Conservation (phyloP, 1,140 invertebrate species). For the Copidosoma floridanum region DNA sequence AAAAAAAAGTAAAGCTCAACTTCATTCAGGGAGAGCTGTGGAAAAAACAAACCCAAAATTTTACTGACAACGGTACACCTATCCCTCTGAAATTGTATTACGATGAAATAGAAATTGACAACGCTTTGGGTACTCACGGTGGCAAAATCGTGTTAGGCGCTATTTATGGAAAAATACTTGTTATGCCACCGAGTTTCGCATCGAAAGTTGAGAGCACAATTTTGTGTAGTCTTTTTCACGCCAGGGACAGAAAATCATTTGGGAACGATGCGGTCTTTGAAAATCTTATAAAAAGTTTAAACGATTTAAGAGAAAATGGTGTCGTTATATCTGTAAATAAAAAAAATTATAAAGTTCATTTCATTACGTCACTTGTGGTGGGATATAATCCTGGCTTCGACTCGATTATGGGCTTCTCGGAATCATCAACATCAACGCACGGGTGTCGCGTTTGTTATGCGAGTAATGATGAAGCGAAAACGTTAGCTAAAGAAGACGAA, state of each 20-base stretch:
- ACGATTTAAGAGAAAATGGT: conserved; percentile 20
- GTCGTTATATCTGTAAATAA: conserved; percentile 14
- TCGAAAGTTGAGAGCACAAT: conserved; percentile 19
- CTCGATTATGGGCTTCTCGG: conserved; percentile 16
- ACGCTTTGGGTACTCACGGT: conserved; percentile 25
- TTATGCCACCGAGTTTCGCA: conserved; percentile 16
- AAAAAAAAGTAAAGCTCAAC: too few relatives aligned
- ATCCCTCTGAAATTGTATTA: conserved; percentile 17
- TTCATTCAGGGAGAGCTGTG: too few relatives aligned
- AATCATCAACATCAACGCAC: conserved; percentile 4
- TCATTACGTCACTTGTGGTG: conserved; percentile 12
- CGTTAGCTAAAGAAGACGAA: not conserved
- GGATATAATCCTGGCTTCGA: conserved; percentile 22
- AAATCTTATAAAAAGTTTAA: conserved; percentile 18
- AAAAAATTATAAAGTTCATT: conserved; percentile 13
- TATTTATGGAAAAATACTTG: conserved; percentile 16
- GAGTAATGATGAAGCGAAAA: not conserved
- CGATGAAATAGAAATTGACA: conserved; percentile 17
- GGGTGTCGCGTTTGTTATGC: conserved; percentile 26
- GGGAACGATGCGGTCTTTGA: conserved; percentile 14
- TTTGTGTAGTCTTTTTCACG: conserved; percentile 20
- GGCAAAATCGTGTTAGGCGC: conserved; percentile 26
- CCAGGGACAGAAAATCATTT: conserved; percentile 25
- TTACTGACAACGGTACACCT: too few relatives aligned
- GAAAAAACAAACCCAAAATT: too few relatives aligned